Evolutionary conservation across 2,888 invertebrate species (phyloP).

Genomic region (Hipparchia sbordonii): DNA sequence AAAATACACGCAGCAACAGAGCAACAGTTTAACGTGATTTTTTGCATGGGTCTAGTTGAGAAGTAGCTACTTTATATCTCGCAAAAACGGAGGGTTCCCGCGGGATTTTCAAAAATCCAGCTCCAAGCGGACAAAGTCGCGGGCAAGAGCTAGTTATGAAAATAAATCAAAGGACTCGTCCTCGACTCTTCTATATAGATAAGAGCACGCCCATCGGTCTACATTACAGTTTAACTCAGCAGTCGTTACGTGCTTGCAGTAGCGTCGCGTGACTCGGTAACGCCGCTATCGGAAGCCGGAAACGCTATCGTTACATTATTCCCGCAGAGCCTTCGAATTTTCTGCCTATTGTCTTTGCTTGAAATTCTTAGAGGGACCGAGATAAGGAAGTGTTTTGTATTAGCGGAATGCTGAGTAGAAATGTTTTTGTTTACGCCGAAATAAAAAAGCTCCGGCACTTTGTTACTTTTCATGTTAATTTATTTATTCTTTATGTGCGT

Average conservation of each 20-base stretch:
- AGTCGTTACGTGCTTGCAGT: constrained; percentile 28
- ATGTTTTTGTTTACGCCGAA: constrained; percentile 16
- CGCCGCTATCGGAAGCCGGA: constrained; percentile 57
- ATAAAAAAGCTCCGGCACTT: constrained; percentile 3
- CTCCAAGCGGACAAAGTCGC: no score
- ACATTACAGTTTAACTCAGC: constrained; percentile 27
- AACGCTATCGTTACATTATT: constrained; percentile 54
- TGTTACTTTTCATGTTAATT: constrained; percentile 10
- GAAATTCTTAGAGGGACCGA: constrained; percentile 20
- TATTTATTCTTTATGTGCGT: constrained; percentile 13
- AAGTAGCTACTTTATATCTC: no score
- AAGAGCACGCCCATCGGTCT: not conserved
- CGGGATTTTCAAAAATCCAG: no score
- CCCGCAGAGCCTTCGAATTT: constrained; percentile 50
- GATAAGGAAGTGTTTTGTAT: constrained; percentile 25
- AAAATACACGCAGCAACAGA: no score
- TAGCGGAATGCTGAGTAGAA: constrained; percentile 8
- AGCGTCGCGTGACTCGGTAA: constrained; percentile 56
- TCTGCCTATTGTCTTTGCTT: constrained; percentile 50
- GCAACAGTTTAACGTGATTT: no score
- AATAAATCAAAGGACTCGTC: not conserved
- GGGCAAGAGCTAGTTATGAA: no score
- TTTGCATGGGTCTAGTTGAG: no score
- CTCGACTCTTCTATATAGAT: not conserved
- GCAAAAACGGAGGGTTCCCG: no score